Evolutionary conservation across 2,888 invertebrate species (phyloP).

Genomic region (Sinodicranocentrus sp.): DNA sequence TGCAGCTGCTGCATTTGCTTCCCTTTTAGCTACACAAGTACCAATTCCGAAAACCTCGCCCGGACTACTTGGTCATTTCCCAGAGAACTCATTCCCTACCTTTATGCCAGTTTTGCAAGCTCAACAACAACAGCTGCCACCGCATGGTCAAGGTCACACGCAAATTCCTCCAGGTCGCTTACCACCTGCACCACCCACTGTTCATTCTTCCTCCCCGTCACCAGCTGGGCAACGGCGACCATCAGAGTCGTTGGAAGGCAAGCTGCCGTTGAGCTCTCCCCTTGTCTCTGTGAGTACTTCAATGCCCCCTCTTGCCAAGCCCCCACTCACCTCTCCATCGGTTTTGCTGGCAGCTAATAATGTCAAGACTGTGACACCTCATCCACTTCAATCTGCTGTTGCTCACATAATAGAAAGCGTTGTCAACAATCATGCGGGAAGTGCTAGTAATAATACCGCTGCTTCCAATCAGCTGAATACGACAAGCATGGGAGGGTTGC

Average conservation of each 20-base stretch:
- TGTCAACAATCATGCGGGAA: constrained; percentile 74
- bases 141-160: constrained; percentile 29
- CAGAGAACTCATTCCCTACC: constrained; percentile 33
- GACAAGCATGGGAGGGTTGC: constrained; percentile 10
- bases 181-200: constrained; percentile 17
- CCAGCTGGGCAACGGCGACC: constrained; percentile 38
- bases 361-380: constrained; percentile 69
- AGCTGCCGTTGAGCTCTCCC: constrained; percentile 32
- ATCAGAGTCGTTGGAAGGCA: constrained; percentile 49
- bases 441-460: background rate
- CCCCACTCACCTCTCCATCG: constrained; percentile 75
- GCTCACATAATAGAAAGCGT: constrained; percentile 77
- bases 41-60: constrained; percentile 66
- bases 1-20: constrained; percentile 37
- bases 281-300: constrained; percentile 62
- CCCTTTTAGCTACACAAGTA: constrained; percentile 56
- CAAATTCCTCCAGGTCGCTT: constrained; percentile 6
- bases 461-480: background rate
- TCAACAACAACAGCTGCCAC: constrained; percentile 54
- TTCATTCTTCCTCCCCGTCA: constrained; percentile 30
- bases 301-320: constrained; percentile 74
- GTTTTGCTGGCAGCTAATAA: constrained; percentile 71
- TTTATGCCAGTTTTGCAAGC: constrained; percentile 45
- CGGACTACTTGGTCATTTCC: constrained; percentile 23
- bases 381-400: constrained; percentile 74